Conservation (phyloP, 2,113 vertebrate species). For the Cyanoramphus novaezelandiae region DNA sequence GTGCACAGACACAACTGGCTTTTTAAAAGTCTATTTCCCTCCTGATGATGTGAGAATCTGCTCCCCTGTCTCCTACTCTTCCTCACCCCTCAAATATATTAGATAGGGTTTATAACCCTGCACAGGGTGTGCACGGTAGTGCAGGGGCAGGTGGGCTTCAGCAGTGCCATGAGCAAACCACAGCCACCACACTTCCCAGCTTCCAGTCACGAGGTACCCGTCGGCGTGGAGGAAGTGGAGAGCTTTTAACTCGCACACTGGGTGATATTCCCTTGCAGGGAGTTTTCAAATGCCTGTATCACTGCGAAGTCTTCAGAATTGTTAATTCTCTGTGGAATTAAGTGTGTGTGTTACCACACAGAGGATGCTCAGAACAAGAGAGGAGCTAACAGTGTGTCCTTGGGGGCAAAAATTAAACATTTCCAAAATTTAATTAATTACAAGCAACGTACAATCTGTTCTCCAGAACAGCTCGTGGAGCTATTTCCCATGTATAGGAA, state of each 20-base stretch:
- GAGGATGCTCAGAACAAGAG: neutral
- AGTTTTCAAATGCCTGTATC: neutral
- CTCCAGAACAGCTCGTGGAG: neutral
- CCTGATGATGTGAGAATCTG: constrained; percentile 66
- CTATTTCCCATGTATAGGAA: neutral
- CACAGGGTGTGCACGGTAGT: neutral
- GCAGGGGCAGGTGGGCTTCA: neutral
- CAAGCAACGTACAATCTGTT: neutral
- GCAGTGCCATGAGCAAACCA: neutral
- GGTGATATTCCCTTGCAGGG: neutral
- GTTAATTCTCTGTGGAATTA: neutral
- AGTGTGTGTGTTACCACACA: neutral
- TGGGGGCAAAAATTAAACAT: neutral
- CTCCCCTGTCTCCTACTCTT: constrained; percentile 44
- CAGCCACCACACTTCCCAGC: neutral
- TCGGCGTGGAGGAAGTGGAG: accelerated
- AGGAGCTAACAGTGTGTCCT: neutral
- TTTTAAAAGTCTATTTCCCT: constrained; percentile 65
- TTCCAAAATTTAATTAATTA: neutral
- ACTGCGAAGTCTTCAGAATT: neutral
- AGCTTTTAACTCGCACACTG: neutral
- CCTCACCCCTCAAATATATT: constrained; percentile 1
- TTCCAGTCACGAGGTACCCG: accelerated
- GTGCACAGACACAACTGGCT: constrained; percentile 65
- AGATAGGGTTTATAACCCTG: neutral